A percentile compares a stretch with the other conserved stretches of the same genome.
phyloP scores from a whole-genome alignment of 2,113 vertebrate species.

The Pterocles orientalis region DNA sequence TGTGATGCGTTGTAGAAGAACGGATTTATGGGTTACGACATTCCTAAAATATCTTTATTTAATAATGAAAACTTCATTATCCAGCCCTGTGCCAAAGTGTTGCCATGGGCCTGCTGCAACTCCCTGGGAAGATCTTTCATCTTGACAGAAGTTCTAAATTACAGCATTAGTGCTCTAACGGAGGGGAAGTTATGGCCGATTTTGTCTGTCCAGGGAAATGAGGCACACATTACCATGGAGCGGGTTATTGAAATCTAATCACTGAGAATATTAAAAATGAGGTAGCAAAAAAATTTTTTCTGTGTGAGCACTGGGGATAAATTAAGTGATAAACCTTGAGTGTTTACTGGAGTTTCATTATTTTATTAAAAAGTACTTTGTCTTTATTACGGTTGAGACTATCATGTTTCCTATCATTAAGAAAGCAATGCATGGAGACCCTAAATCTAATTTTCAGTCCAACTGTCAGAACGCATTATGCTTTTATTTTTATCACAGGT shows the following conservation, averaged over 20 bases:
- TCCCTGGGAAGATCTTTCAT: constrained; percentile 81
- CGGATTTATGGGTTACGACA: constrained; percentile 77
- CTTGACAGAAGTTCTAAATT: constrained; percentile 80
- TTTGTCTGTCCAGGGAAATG: constrained; percentile 91
- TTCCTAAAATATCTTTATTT: constrained; percentile 82
- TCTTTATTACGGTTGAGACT: constrained; percentile 85
- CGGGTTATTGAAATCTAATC: constrained; percentile 91
- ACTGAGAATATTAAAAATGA: constrained; percentile 87
- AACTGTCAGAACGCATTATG: constrained; percentile 6
- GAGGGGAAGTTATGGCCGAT: constrained; percentile 73
- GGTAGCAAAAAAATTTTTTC: constrained; percentile 73
- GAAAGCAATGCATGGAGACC: constrained; percentile 51
- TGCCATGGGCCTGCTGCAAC: constrained; percentile 73
- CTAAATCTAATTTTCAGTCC: constrained; percentile 45
- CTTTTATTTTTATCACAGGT: constrained; percentile 30
- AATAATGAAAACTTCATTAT: constrained; percentile 87
- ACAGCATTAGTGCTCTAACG: constrained; percentile 74
- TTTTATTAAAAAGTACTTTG: constrained; percentile 82
- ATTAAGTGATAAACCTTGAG: constrained; percentile 85
- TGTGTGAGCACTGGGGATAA: constrained; percentile 82
- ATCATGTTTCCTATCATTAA: constrained; percentile 67
- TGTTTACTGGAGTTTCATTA: constrained; percentile 80
- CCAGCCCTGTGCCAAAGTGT: constrained; percentile 70
- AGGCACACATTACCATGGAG: constrained; percentile 83
- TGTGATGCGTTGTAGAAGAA: constrained; percentile 28